Conservation (phyloP, 2,797 vertebrate species). For the Anguilla pacifica region DNA sequence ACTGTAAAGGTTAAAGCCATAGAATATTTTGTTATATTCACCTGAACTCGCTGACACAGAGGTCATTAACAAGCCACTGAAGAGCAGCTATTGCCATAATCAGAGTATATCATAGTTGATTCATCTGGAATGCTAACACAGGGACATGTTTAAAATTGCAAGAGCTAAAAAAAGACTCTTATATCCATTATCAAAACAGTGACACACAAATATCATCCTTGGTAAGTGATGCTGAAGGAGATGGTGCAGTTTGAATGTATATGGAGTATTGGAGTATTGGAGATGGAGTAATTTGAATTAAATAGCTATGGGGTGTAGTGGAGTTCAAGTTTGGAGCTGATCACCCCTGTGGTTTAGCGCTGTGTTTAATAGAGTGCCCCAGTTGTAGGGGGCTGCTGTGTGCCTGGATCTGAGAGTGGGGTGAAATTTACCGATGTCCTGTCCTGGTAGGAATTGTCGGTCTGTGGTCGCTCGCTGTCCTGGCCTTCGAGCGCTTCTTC, state of each 20-base stretch:
- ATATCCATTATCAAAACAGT: background rate
- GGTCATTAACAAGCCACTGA: slow-evolving; percentile 54
- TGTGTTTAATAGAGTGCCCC: background rate
- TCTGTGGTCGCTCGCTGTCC: slow-evolving; percentile 86
- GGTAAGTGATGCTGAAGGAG: background rate
- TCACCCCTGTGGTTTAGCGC: background rate
- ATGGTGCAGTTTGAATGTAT: background rate
- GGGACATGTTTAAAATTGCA: background rate
- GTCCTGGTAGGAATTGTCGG: slow-evolving; percentile 80
- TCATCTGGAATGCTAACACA: slow-evolving; percentile 42
- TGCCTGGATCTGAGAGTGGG: background rate
- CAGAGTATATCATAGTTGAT: slow-evolving; percentile 44
- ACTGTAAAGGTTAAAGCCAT: background rate
- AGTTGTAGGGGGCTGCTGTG: background rate
- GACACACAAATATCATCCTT: background rate
- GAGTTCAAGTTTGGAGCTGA: background rate
- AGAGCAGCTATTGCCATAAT: slow-evolving; percentile 61
- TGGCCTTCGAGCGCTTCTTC: slow-evolving; percentile 85
- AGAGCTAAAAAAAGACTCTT: background rate
- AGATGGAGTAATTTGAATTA: background rate
- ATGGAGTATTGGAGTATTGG: no score
- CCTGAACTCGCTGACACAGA: slow-evolving; percentile 6
- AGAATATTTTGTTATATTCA: background rate
- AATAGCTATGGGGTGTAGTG: background rate
- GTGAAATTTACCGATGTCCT: background rate